Conservation (phyloP, 2,888 invertebrate species). For the Pegoplata infirma region DNA sequence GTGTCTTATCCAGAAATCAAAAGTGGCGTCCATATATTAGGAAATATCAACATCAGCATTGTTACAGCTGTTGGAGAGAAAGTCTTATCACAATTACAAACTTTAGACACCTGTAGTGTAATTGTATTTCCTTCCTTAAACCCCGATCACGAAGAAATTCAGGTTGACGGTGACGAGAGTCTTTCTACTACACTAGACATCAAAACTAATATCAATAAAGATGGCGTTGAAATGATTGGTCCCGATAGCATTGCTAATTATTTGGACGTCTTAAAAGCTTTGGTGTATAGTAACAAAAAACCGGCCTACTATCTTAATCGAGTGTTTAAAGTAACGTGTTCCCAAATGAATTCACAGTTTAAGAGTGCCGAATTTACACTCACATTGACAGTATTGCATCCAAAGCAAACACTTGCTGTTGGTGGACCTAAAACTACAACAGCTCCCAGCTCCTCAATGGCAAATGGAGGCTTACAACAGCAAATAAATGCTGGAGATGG, state of each 20-base stretch:
- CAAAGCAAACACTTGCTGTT: constrained; percentile 78
- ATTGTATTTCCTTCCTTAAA: constrained; percentile 96
- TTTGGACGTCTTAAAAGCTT: constrained; percentile 74
- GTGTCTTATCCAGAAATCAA: constrained; percentile 78
- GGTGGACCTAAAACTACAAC: constrained; percentile 36
- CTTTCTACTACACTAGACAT: constrained; percentile 76
- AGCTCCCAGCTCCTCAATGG: constrained; percentile 19
- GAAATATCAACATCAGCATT: constrained; percentile 88
- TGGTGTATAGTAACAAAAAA: constrained; percentile 96
- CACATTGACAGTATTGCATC: constrained; percentile 94
- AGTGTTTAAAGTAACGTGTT: constrained; percentile 96
- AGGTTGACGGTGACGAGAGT: constrained; percentile 76
- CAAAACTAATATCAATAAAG: constrained; percentile 89
- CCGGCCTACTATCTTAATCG: constrained; percentile 97
- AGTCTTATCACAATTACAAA: constrained; percentile 79
- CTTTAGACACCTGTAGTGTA: constrained; percentile 94
- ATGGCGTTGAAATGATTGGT: constrained; percentile 84
- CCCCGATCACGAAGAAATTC: constrained; percentile 93
- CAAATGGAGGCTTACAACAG: constrained; percentile 10
- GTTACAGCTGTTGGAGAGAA: constrained; percentile 69
- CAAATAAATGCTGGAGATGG: constrained; percentile 32
- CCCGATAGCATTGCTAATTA: constrained; percentile 75
- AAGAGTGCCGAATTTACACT: constrained; percentile 97
- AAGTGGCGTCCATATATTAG: constrained; percentile 90
- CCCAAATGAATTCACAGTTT: constrained; percentile 94